A percentile compares a stretch with the other conserved stretches of the same genome.
phyloP scores from a whole-genome alignment of 2,113 vertebrate species.

The Tragelaphus strepsiceros region DNA sequence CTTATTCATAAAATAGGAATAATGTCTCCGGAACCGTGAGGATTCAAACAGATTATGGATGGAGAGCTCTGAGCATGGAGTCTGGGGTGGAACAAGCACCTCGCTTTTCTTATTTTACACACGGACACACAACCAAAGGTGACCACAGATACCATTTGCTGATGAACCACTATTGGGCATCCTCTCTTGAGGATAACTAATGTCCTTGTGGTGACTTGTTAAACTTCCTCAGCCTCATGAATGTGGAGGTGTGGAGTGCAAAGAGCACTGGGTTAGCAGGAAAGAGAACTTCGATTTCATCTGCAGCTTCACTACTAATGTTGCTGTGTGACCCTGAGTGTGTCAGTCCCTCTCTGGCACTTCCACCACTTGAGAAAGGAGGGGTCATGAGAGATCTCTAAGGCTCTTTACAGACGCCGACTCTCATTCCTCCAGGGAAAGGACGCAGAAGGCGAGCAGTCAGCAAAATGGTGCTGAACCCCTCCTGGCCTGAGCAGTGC shows the following conservation, averaged over 20 bases:
- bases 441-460: background rate
- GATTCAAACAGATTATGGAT: background rate
- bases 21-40: background rate
- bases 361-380: background rate
- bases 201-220: background rate
- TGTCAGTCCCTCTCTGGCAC: background rate
- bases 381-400: background rate
- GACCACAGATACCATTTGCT: background rate
- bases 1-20: background rate
- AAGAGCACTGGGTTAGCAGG: background rate
- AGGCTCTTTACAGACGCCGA: background rate
- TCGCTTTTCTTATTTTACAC: background rate
- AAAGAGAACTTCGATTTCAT: background rate
- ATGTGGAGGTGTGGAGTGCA: background rate
- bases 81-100: background rate
- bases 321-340: background rate
- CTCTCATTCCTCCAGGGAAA: background rate
- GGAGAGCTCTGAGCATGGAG: background rate
- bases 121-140: background rate
- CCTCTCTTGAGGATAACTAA: background rate
- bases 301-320: too few relatives aligned
- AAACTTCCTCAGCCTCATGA: background rate
- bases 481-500: background rate
- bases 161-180: background rate
- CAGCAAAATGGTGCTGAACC: slow-evolving; percentile 61